A percentile compares a stretch with the other conserved stretches of the same genome.
These are phyloP conservation scores for Petrocephalus zakoni DNA, from an alignment of 2,113 vertebrate species.

Conservation along the genomic window DNA sequence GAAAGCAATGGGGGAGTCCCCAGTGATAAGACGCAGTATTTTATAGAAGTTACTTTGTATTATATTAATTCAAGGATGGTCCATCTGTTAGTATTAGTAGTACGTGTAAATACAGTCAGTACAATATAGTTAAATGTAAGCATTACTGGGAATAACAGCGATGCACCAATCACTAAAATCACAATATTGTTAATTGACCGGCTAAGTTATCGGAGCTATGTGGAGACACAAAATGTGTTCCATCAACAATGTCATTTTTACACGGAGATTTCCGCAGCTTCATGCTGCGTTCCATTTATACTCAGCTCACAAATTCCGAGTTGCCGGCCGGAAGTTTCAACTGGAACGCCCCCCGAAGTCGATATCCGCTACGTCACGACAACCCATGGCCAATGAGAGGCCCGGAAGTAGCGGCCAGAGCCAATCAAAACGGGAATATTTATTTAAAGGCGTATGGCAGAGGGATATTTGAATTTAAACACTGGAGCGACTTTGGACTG, in stretches of 20 bases:
- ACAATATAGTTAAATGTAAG: neutral
- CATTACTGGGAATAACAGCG: neutral
- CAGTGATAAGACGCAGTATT: neutral
- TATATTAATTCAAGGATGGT: neutral
- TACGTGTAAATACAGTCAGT: neutral
- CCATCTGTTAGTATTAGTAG: neutral
- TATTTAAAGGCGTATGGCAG: constrained; percentile 55
- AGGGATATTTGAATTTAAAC: constrained; percentile 62
- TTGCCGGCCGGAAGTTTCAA: too few species aligned
- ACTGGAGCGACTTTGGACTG: neutral
- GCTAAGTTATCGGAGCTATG: neutral
- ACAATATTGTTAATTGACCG: neutral
- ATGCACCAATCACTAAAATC: neutral
- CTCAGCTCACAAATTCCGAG: too few species aligned
- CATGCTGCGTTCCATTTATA: too few species aligned
- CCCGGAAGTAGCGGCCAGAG: neutral
- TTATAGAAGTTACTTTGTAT: neutral
- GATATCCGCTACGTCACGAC: neutral
- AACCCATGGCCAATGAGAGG: constrained; percentile 45
- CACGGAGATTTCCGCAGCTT: neutral
- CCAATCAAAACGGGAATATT: constrained; percentile 45
- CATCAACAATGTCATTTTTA: neutral
- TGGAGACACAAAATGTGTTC: neutral
- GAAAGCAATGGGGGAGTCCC: neutral
- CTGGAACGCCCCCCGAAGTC: too few species aligned